Evolutionary conservation across 1,140 invertebrate genomes (phyloP).

Genomic region (Ceratitis capitata): DNA sequence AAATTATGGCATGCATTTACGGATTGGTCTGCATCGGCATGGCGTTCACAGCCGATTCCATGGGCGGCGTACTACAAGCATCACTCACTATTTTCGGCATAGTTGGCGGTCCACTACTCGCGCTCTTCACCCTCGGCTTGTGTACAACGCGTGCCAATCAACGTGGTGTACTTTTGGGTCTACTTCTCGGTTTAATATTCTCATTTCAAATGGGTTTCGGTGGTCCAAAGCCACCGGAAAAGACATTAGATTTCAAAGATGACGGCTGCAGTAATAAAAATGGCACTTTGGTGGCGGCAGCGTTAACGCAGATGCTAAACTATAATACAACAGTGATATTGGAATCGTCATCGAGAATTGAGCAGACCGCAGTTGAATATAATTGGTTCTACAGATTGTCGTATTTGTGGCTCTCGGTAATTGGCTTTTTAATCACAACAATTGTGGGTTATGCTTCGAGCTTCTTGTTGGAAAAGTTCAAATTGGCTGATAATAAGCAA

Average conservation of each 20-base stretch:
- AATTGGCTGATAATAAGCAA: conserved; percentile 57
- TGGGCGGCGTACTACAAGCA: conserved; percentile 79
- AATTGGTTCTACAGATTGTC: conserved; percentile 72
- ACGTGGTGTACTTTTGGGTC: conserved; percentile 76
- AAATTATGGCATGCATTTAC: conserved; percentile 75
- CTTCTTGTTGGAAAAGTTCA: conserved; percentile 53
- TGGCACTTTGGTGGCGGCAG: conserved; percentile 29
- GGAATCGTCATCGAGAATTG: not conserved
- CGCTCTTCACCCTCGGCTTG: conserved; percentile 83
- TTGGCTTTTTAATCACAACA: conserved; percentile 75
- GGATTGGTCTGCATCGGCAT: conserved; percentile 76
- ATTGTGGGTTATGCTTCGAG: conserved; percentile 72
- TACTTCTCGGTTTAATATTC: conserved; percentile 74
- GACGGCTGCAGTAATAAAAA: conserved; percentile 67
- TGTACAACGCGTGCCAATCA: conserved; percentile 73
- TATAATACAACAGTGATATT: not conserved
- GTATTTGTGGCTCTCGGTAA: conserved; percentile 84
- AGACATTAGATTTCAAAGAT: conserved; percentile 69
- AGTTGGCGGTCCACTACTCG: conserved; percentile 83
- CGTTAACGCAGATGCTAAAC: not conserved
- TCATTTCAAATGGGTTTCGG: conserved; percentile 89
- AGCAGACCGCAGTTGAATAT: conserved; percentile 44
- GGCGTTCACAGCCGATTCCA: conserved; percentile 74
- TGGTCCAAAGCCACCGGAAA: conserved; percentile 73
- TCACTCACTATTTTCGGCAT: conserved; percentile 83